Conservation (phyloP, 1,140 invertebrate genomes). For the Amphibalanus amphitrite region DNA sequence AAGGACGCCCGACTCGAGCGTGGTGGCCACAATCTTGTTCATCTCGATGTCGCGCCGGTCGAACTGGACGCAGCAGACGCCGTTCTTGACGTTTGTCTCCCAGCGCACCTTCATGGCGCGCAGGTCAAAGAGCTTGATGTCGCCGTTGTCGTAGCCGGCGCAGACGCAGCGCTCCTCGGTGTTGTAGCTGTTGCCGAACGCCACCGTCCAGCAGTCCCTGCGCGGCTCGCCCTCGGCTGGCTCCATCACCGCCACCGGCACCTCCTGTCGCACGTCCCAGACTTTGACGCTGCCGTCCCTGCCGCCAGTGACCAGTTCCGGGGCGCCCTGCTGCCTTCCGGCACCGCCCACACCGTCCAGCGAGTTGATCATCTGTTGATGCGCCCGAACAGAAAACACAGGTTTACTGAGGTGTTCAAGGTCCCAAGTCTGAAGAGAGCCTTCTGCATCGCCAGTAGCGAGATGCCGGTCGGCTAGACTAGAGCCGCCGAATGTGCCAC, state of each 20-base stretch:
- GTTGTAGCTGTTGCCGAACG: constrained; percentile 73
- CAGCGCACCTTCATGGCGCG: constrained; percentile 61
- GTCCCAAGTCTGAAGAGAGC: constrained; percentile 71
- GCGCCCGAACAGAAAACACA: constrained; percentile 64
- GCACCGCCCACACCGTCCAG: constrained; percentile 86
- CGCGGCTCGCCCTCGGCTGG: constrained; percentile 30
- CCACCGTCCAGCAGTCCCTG: constrained; percentile 72
- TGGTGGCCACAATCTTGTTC: constrained; percentile 87
- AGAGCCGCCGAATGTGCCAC: constrained; percentile 78
- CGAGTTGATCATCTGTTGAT: constrained; percentile 73
- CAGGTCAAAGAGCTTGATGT: constrained; percentile 90
- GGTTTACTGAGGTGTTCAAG: constrained; percentile 51
- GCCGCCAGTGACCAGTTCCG: constrained; percentile 84
- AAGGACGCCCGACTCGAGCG: constrained; percentile 80
- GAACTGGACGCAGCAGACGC: constrained; percentile 78
- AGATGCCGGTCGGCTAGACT: constrained; percentile 55
- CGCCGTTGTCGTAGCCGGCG: constrained; percentile 92
- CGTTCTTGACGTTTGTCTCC: constrained; percentile 88
- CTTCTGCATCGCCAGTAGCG: constrained; percentile 81
- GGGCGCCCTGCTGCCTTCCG: constrained; percentile 44
- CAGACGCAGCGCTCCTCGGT: constrained; percentile 63
- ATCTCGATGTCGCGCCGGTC: constrained; percentile 84
- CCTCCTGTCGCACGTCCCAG: constrained; percentile 69
- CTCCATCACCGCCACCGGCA: constrained; percentile 74
- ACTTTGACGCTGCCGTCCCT: constrained; percentile 85